Evolutionary conservation across 2,113 vertebrate genomes (phyloP).

Genomic region (Seriola quinqueradiata): DNA sequence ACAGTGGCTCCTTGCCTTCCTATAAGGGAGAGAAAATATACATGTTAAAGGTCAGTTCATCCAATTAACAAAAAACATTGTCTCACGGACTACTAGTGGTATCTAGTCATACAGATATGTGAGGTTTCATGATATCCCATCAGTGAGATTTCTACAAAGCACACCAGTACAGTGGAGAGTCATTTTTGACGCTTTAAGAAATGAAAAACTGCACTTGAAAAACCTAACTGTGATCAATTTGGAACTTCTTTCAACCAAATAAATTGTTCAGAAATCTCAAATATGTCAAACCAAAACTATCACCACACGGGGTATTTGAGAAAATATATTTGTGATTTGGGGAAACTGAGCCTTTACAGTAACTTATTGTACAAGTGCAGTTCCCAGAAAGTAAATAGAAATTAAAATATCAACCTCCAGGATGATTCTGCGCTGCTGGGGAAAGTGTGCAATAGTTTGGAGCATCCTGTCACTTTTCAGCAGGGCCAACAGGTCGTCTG

Average conservation of each 20-base stretch:
- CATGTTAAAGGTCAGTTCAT: not conserved
- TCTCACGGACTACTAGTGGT: not conserved
- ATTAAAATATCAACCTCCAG: slow-evolving; percentile 71
- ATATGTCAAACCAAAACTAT: not conserved
- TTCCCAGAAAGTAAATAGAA: not conserved
- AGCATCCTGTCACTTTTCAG: slow-evolving; percentile 89
- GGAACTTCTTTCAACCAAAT: not conserved
- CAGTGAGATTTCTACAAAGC: not conserved
- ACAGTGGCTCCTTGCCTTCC: slow-evolving; percentile 79
- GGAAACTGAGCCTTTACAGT: not conserved
- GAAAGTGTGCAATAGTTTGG: slow-evolving; percentile 89
- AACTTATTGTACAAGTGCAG: not conserved
- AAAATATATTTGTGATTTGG: not conserved
- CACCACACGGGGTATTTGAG: not conserved
- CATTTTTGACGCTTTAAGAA: not conserved
- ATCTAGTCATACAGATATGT: not conserved
- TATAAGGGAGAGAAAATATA: slow-evolving; percentile 66
- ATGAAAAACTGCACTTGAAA: not conserved
- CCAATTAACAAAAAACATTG: not conserved
- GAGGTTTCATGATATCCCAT: not conserved
- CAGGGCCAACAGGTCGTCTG: slow-evolving; percentile 90
- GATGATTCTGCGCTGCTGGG: slow-evolving; percentile 88
- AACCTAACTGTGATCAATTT: not conserved
- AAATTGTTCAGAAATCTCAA: not conserved
- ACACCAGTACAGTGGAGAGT: not conserved